A percentile compares a stretch with the other conserved stretches of the same genome.
These are phyloP conservation scores for Australoheros scitulus DNA, from an alignment of 2,113 vertebrate species.

Conservation along the genomic window DNA sequence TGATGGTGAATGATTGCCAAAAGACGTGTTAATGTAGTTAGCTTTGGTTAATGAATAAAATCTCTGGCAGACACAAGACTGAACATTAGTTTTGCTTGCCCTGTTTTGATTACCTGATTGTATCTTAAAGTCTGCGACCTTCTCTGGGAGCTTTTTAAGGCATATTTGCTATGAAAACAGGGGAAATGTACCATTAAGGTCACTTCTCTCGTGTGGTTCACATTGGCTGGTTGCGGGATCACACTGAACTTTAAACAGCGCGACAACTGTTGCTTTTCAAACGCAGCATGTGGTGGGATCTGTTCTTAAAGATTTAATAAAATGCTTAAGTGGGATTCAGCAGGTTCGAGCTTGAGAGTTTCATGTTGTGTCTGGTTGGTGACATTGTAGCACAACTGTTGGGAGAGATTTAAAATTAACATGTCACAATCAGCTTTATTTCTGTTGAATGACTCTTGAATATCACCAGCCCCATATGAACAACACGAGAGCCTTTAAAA, in stretches of 20 bases:
- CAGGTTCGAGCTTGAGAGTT: neutral
- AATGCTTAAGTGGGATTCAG: neutral
- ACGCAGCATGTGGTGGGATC: neutral
- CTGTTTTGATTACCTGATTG: neutral
- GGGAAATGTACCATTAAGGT: slow-evolving; percentile 1
- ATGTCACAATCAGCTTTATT: slow-evolving; percentile 53
- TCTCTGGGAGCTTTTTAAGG: neutral
- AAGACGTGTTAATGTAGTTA: neutral
- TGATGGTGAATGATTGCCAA: neutral
- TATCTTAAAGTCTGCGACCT: neutral
- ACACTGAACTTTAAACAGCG: neutral
- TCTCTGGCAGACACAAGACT: neutral
- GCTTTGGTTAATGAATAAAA: neutral
- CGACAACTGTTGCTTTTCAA: neutral
- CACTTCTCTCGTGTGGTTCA: neutral
- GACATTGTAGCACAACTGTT: neutral
- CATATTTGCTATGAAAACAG: neutral
- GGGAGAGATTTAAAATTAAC: slow-evolving; percentile 32
- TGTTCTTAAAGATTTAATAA: neutral
- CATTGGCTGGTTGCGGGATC: neutral
- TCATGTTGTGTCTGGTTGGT: neutral
- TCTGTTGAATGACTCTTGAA: slow-evolving; percentile 56
- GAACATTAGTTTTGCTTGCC: neutral
- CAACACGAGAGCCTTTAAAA: slow-evolving; percentile 72
- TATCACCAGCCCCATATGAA: slow-evolving; percentile 19